Evolutionary conservation across 2,113 vertebrate species (phyloP).

Genomic region (Ondatra zibethicus): DNA sequence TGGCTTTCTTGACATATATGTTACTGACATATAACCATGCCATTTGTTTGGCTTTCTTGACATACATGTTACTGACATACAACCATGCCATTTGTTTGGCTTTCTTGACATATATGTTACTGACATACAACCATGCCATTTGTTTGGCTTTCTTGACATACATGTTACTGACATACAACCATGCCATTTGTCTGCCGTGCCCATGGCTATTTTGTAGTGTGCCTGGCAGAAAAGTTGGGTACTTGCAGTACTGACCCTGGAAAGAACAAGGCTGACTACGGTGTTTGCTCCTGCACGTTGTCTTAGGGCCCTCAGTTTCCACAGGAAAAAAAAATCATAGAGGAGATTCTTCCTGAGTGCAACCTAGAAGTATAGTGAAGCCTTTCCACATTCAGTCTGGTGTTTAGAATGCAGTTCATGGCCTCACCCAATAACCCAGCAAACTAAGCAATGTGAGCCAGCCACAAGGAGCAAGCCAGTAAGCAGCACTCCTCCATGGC

Average conservation of each 20-base stretch:
- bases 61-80: slow-evolving; percentile 35
- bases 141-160: slow-evolving; percentile 19
- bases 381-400: not conserved
- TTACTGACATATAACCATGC: slow-evolving; percentile 41
- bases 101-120: slow-evolving; percentile 17
- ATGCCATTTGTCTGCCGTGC: not conserved
- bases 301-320: slow-evolving; percentile 5
- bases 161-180: slow-evolving; percentile 36
- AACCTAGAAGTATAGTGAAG: not conserved
- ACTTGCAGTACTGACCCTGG: not conserved
- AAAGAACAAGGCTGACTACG: not conserved
- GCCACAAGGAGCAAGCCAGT: not conserved
- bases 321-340: not conserved
- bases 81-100: not conserved
- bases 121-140: slow-evolving; percentile 8
- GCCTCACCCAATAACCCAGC: not conserved
- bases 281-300: not conserved
- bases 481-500: not conserved
- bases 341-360: not conserved
- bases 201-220: not conserved
- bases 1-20: not conserved
- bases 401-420: not conserved
- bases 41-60: slow-evolving; percentile 6
- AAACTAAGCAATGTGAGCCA: not conserved
- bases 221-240: not conserved